Evolutionary conservation across 2,113 vertebrate species (phyloP).

Genomic region (Ascaphus truei): DNA sequence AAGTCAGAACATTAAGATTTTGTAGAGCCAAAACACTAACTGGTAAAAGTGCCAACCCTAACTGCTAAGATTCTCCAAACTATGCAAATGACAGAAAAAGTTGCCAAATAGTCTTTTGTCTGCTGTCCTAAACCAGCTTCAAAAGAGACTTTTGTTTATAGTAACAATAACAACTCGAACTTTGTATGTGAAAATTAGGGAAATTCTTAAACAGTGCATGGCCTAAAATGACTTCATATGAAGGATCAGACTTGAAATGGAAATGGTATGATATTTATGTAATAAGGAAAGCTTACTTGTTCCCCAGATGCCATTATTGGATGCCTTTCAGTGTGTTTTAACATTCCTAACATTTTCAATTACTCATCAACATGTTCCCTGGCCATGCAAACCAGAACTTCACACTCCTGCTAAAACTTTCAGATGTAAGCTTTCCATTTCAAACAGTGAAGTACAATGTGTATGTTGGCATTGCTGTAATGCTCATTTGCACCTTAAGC

Average conservation of each 20-base stretch:
- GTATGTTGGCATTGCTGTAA: neutral
- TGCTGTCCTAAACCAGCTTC: neutral
- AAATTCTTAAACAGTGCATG: constrained; percentile 2
- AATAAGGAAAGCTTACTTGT: too few species aligned
- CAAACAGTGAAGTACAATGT: neutral
- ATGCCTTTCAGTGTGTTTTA: neutral
- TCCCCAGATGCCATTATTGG: neutral
- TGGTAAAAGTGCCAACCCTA: too few species aligned
- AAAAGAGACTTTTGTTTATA: constrained; percentile 19
- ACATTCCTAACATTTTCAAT: too few species aligned
- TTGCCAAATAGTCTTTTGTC: neutral
- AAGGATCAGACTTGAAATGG: constrained; percentile 14
- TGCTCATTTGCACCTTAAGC: neutral
- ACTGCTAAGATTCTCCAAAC: neutral
- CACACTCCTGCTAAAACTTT: too few species aligned
- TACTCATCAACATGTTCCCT: too few species aligned
- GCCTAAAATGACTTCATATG: neutral
- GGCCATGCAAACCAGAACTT: too few species aligned
- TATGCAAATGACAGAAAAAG: neutral
- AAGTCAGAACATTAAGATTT: too few species aligned
- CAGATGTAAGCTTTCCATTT: too few species aligned
- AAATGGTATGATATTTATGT: constrained; percentile 10
- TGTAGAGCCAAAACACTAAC: too few species aligned
- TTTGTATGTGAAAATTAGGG: neutral
- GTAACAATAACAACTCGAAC: constrained; percentile 9